These are phyloP conservation scores for Philotrypesis tridentata DNA, from an alignment of 1,140 invertebrate genomes.

Conservation along the genomic window DNA sequence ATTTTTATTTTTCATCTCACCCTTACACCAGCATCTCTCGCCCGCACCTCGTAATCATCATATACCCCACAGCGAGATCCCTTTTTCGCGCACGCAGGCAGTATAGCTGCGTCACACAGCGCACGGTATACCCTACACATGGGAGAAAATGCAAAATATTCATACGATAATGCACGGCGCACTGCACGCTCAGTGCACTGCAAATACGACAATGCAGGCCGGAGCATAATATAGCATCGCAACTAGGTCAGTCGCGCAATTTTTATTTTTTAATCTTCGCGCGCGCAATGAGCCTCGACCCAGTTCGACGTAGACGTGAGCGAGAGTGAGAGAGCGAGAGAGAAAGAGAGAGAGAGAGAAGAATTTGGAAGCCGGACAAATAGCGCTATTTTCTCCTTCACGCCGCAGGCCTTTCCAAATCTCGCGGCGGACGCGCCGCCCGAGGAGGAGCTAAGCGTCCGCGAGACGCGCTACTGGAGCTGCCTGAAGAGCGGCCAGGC, in stretches of 20 bases:
- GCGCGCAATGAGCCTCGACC: neutral
- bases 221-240: too few relatives aligned
- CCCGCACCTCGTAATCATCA: neutral
- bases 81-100: neutral
- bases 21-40: too few relatives aligned
- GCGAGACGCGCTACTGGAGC: conserved; percentile 84
- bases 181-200: too few relatives aligned
- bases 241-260: neutral
- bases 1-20: conserved; percentile 54
- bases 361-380: conserved; percentile 52
- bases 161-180: too few relatives aligned
- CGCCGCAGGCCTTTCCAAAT: conserved; percentile 69
- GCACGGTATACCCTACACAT: too few relatives aligned
- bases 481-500: conserved; percentile 84
- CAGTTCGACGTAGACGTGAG: too few relatives aligned
- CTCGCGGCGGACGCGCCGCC: conserved; percentile 74
- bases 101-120: too few relatives aligned
- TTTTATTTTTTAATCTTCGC: neutral
- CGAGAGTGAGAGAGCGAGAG: too few relatives aligned
- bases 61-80: neutral
- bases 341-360: too few relatives aligned
- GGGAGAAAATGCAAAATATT: neutral
- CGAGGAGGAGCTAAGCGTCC: conserved; percentile 76
- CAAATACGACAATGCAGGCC: too few relatives aligned
- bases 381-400: too few relatives aligned